These are phyloP conservation scores for Phrynosoma platyrhinos DNA, from an alignment of 2,113 vertebrate genomes.

Conservation along the genomic window DNA sequence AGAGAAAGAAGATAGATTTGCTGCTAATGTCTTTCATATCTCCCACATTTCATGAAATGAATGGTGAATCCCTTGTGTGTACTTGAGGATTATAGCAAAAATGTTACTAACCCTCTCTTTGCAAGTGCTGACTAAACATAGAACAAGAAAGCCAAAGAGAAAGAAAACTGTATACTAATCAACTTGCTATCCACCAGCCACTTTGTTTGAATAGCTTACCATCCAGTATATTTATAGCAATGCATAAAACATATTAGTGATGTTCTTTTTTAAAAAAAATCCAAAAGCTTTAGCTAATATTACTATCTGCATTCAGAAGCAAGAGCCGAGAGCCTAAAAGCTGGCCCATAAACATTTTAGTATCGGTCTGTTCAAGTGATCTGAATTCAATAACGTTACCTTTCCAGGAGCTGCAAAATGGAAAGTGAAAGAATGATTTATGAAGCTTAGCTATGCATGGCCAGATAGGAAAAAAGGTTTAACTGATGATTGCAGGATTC, in stretches of 20 bases:
- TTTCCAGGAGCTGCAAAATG: constrained; percentile 78
- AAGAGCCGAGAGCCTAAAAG: constrained; percentile 73
- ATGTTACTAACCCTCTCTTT: constrained; percentile 52
- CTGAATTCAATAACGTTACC: constrained; percentile 83
- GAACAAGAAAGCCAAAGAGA: constrained; percentile 9
- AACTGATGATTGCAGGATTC: constrained; percentile 82
- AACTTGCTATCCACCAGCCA: constrained; percentile 57
- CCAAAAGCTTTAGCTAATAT: constrained; percentile 74
- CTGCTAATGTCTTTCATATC: not conserved
- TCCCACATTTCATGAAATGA: not conserved
- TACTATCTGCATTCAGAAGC: constrained; percentile 69
- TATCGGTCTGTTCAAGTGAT: constrained; percentile 75
- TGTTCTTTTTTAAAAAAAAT: constrained; percentile 61
- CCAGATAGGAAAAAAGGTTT: constrained; percentile 80
- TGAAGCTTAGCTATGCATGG: constrained; percentile 80
- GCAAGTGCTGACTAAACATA: constrained; percentile 28
- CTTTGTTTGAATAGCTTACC: constrained; percentile 58
- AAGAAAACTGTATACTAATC: constrained; percentile 41
- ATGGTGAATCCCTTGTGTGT: too few species aligned
- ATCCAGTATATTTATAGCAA: constrained; percentile 67
- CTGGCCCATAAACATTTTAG: constrained; percentile 82
- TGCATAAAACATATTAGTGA: constrained; percentile 68
- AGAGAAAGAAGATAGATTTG: not conserved
- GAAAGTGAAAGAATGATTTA: constrained; percentile 85
- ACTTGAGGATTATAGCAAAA: constrained; percentile 28